phyloP scores from a whole-genome alignment of 1,140 invertebrate genomes.

The Calliphora vicina region DNA sequence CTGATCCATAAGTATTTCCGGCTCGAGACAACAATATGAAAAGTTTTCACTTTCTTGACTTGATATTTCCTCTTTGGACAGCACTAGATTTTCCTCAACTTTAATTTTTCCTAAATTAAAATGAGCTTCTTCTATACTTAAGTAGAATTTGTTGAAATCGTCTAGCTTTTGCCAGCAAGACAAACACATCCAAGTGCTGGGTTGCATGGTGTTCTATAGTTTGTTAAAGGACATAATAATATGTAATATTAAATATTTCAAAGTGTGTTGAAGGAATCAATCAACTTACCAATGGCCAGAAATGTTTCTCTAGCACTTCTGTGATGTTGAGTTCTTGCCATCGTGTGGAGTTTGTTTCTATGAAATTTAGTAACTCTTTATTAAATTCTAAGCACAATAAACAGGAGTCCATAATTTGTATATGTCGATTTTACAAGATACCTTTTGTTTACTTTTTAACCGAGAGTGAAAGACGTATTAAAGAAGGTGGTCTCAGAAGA shows the following conservation, averaged over 20 bases:
- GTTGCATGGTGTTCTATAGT: neutral
- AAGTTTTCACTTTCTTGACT: neutral
- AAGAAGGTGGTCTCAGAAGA: too few species aligned
- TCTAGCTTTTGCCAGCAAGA: neutral
- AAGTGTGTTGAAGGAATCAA: neutral
- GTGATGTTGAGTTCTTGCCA: neutral
- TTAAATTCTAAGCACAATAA: conserved; percentile 8
- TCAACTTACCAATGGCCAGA: conserved; percentile 2
- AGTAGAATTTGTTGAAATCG: neutral
- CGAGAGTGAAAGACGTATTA: too few species aligned
- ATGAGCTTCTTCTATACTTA: conserved; percentile 2
- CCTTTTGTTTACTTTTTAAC: conserved; percentile 57
- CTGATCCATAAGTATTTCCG: neutral
- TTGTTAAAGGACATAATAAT: neutral
- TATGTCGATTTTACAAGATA: conserved; percentile 57
- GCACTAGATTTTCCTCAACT: neutral
- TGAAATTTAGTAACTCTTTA: neutral
- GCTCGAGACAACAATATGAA: neutral
- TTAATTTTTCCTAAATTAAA: neutral
- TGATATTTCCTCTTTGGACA: neutral
- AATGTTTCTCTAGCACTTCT: neutral
- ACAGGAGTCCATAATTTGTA: conserved; percentile 39
- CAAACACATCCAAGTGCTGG: neutral
- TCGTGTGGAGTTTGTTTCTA: neutral
- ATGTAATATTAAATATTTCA: too few species aligned